Conservation (phyloP, 2,888 invertebrate genomes). For the Bombylius major region DNA sequence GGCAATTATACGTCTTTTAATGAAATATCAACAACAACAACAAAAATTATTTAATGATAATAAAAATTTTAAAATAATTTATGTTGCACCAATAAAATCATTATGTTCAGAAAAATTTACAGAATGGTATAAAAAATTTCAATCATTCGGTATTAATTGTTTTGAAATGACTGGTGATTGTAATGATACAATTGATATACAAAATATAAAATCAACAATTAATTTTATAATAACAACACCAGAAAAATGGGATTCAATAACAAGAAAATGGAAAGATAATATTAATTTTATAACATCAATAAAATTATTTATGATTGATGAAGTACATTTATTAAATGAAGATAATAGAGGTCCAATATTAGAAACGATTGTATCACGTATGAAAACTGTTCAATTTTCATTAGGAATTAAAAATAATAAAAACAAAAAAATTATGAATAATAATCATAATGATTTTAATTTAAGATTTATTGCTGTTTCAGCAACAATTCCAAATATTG, state of each 20-base stretch:
- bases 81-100: conserved; percentile 76
- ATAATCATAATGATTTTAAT: neutral
- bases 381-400: conserved; percentile 55
- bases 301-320: conserved; percentile 59
- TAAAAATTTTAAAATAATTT: conserved; percentile 53
- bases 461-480: conserved; percentile 60
- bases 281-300: conserved; percentile 47
- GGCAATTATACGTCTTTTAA: conserved; percentile 55
- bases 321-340: conserved; percentile 65
- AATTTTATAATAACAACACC: conserved; percentile 68
- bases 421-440: no score
- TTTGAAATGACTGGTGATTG: conserved; percentile 62
- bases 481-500: conserved; percentile 65
- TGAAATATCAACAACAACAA: conserved; percentile 29
- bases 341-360: conserved; percentile 57
- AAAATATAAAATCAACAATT: conserved; percentile 42
- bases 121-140: conserved; percentile 63
- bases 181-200: conserved; percentile 46
- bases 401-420: neutral
- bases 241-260: conserved; percentile 75
- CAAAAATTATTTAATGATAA: conserved; percentile 24
- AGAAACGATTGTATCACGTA: conserved; percentile 66
- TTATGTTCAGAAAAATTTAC: conserved; percentile 56
- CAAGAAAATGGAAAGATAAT: conserved; percentile 60
- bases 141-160: conserved; percentile 46